A percentile compares a stretch with the other conserved stretches of the same genome.
Evolutionary conservation across 92 coral and sea anemone genomes (phyloP).

Genomic region (Parazoanthus darwini): DNA sequence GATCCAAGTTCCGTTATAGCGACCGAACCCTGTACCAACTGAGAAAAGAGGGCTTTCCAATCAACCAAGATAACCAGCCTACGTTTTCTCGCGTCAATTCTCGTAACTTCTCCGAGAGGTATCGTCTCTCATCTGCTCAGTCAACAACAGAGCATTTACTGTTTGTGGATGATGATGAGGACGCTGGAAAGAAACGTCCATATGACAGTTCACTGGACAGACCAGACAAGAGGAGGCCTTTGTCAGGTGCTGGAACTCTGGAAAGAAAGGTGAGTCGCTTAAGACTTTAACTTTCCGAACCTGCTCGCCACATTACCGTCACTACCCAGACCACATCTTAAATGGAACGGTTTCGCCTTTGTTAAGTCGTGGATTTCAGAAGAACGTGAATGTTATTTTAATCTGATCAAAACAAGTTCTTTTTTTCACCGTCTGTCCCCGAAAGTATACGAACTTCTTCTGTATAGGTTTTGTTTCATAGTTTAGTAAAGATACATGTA

Average conservation of each 20-base stretch:
- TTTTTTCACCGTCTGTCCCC: too few relatives aligned
- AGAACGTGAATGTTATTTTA: too few relatives aligned
- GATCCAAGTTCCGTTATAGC: slow-evolving; percentile 96
- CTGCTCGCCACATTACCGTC: too few relatives aligned
- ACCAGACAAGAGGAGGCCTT: slow-evolving; percentile 52
- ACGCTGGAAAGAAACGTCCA: slow-evolving; percentile 60
- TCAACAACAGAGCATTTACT: slow-evolving; percentile 79
- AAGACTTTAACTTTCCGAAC: too few relatives aligned
- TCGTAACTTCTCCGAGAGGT: slow-evolving; percentile 89
- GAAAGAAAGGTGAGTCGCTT: slow-evolving; percentile 23
- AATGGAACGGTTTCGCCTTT: too few relatives aligned
- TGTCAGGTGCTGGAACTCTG: slow-evolving; percentile 43
- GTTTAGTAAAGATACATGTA: too few relatives aligned
- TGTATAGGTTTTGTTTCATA: too few relatives aligned
- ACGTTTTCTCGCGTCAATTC: slow-evolving; percentile 79
- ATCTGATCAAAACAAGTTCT: too few relatives aligned
- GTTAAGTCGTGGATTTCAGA: too few relatives aligned
- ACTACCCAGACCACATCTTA: too few relatives aligned
- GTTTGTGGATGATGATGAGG: slow-evolving; percentile 67
- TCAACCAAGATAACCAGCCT: slow-evolving; percentile 71
- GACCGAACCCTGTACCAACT: slow-evolving; percentile 92
- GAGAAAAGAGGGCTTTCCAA: slow-evolving; percentile 92
- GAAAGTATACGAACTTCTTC: too few relatives aligned
- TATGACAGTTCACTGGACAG: slow-evolving; percentile 45
- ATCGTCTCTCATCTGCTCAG: slow-evolving; percentile 59